Evolutionary conservation across 1,140 invertebrate species (phyloP).

Genomic region (Cyclina sinensis): DNA sequence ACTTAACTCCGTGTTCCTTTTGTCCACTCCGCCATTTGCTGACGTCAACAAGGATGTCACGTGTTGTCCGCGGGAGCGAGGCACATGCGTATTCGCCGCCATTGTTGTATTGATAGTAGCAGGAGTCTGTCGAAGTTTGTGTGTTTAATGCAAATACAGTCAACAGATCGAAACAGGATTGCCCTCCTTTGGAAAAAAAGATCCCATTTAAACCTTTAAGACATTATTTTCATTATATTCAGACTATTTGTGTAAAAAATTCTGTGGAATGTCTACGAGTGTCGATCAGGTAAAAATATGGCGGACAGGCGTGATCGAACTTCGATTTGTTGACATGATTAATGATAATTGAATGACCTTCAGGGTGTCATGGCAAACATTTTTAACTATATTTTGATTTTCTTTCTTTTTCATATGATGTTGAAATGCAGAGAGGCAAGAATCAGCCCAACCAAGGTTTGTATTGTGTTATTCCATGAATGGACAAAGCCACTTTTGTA

Average conservation of each 20-base stretch:
- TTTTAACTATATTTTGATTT: constrained; percentile 11
- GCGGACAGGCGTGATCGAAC: constrained; percentile 72
- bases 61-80: constrained; percentile 81
- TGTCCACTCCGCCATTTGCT: constrained; percentile 22
- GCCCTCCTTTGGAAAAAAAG: constrained; percentile 45
- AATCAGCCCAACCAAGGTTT: constrained; percentile 85
- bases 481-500: too few species aligned
- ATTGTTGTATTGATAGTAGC: constrained; percentile 76
- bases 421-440: constrained; percentile 80
- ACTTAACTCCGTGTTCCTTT: background rate
- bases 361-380: too few species aligned
- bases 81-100: constrained; percentile 83
- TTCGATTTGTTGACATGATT: constrained; percentile 49
- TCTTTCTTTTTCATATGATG: constrained; percentile 78
- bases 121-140: constrained; percentile 67
- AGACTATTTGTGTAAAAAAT: constrained; percentile 66
- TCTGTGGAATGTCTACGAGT: constrained; percentile 85
- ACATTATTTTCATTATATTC: constrained; percentile 72
- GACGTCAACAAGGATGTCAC: constrained; percentile 77
- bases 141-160: constrained; percentile 49
- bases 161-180: constrained; percentile 38
- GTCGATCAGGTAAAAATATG: constrained; percentile 82
- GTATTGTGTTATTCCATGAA: too few species aligned
- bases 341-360: constrained; percentile 38
- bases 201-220: constrained; percentile 70